Evolutionary conservation across 37 sponge, comb jelly and placozoan species (phyloP).

Genomic region (Tethya wilhelma): DNA sequence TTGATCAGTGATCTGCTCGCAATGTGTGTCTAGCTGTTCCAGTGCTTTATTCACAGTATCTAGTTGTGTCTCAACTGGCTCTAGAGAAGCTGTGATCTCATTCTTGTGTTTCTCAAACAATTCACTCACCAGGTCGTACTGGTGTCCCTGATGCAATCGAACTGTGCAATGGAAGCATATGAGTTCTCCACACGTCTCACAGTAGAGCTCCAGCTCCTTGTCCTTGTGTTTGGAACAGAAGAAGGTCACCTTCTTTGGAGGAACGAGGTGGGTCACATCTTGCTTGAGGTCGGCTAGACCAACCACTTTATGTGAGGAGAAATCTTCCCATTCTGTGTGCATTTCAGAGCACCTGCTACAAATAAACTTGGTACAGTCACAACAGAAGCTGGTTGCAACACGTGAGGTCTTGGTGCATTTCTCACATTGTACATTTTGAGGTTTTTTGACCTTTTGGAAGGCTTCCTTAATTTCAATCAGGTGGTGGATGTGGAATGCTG

Average conservation of each 20-base stretch:
- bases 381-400: conserved; percentile 1
- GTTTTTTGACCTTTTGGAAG: neutral
- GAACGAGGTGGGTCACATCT: conserved; percentile 2
- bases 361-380: neutral
- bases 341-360: neutral
- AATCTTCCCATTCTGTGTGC: conserved; percentile 16
- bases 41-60: too few relatives aligned
- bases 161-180: neutral
- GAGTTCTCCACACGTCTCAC: conserved; percentile 6
- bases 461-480: too few relatives aligned
- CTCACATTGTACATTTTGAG: neutral
- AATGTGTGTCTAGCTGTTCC: too few relatives aligned
- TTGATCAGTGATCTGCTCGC: too few relatives aligned
- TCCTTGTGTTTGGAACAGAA: conserved; percentile 13
- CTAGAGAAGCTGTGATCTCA: too few relatives aligned
- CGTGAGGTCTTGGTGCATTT: neutral
- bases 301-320: conserved; percentile 1
- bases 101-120: too few relatives aligned
- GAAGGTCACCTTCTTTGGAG: conserved; percentile 1
- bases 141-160: too few relatives aligned
- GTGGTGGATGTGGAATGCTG: too few relatives aligned
- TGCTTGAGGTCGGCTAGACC: neutral
- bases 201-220: too few relatives aligned
- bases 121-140: too few relatives aligned
- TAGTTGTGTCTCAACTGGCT: too few relatives aligned